Percentiles rank a stretch among this genome's conserved stretches.
These are phyloP conservation scores for Lymantria monacha DNA, from an alignment of 2,888 invertebrate genomes.

Conservation along the genomic window DNA sequence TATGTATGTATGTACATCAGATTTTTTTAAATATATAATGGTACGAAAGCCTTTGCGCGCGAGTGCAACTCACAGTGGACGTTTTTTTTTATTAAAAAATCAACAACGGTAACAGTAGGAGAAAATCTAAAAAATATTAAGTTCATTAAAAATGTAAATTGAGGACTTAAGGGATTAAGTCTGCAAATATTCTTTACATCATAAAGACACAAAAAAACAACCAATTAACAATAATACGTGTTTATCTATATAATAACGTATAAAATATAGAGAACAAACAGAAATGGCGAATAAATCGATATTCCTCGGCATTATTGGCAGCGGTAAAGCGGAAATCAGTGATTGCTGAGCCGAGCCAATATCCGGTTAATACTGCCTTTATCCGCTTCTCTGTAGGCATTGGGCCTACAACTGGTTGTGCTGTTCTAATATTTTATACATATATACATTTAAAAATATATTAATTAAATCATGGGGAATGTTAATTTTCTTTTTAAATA, in stretches of 20 bases:
- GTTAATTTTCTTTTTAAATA: no score
- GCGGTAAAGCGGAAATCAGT: conserved; percentile 64
- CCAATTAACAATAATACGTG: conserved; percentile 25
- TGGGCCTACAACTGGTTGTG: conserved; percentile 24
- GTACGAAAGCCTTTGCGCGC: no score
- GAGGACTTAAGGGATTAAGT: no score
- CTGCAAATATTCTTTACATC: no score
- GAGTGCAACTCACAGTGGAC: no score
- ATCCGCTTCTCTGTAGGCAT: conserved; percentile 34
- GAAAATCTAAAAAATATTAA: no score
- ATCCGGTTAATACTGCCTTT: conserved; percentile 58
- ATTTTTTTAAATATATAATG: no score
- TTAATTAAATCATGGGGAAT: conserved; percentile 9
- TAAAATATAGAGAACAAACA: conserved; percentile 39
- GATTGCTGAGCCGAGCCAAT: conserved; percentile 63
- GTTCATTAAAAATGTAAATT: no score
- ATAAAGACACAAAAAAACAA: no score
- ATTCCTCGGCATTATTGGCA: conserved; percentile 53
- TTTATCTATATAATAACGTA: conserved; percentile 22
- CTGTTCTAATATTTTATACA: conserved; percentile 26
- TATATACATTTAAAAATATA: conserved; percentile 25
- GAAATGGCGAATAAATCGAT: conserved; percentile 36
- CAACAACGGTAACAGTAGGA: no score
- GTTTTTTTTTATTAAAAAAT: no score
- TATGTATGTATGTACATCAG: no score